Evolutionary conservation across 2,797 vertebrate genomes (phyloP).

Genomic region (Arrhamphus sclerolepis): DNA sequence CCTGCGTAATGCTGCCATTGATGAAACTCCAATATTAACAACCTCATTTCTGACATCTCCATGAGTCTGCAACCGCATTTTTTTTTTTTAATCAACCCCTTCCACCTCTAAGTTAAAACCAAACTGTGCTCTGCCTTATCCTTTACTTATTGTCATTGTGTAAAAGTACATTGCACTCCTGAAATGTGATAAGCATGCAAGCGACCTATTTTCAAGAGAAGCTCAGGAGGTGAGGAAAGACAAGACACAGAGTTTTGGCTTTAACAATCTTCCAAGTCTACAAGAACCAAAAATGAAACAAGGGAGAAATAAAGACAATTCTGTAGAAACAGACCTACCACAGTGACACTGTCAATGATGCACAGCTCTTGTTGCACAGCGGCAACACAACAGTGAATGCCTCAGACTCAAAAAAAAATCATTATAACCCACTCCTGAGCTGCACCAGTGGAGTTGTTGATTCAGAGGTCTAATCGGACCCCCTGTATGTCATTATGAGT

Average conservation of each 20-base stretch:
- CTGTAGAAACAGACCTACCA: slow-evolving; percentile 1
- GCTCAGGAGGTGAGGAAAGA: slow-evolving; percentile 3
- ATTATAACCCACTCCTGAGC: slow-evolving; percentile 23
- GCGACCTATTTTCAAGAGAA: background rate
- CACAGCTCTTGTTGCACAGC: slow-evolving; percentile 20
- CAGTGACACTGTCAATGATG: slow-evolving; percentile 12
- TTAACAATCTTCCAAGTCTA: background rate
- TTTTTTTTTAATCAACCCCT: background rate
- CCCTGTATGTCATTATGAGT: slow-evolving; percentile 42
- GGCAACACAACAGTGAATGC: slow-evolving; percentile 22
- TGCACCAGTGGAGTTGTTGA: slow-evolving; percentile 39
- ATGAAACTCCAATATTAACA: slow-evolving; percentile 81
- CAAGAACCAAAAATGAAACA: slow-evolving; percentile 7
- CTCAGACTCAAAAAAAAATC: slow-evolving; percentile 11
- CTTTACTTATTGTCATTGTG: slow-evolving; percentile 6
- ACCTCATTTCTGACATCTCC: slow-evolving; percentile 70
- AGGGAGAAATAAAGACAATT: slow-evolving; percentile 2
- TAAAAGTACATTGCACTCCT: slow-evolving; percentile 9
- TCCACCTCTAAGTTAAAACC: slow-evolving; percentile 20
- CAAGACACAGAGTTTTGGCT: background rate
- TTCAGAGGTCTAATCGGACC: slow-evolving; percentile 37
- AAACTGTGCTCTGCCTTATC: slow-evolving; percentile 2
- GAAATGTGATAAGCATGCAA: slow-evolving; percentile 2
- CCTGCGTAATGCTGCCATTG: slow-evolving; percentile 73
- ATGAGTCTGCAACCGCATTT: slow-evolving; percentile 50